phyloP scores from a whole-genome alignment of 1,140 invertebrate genomes.

The Bombus affinis region DNA sequence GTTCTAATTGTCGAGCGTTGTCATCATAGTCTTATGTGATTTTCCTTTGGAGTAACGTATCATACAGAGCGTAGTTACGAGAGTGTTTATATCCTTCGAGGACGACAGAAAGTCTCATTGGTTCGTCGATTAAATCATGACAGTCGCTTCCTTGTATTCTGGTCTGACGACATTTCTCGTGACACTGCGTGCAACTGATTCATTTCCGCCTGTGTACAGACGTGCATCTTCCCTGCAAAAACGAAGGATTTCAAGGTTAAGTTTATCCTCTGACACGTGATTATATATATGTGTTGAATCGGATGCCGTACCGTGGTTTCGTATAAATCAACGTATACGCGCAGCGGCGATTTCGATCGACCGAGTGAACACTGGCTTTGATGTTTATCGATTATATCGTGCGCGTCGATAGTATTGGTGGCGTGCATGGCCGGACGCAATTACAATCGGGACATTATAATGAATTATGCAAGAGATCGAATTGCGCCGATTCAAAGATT shows the following conservation, averaged over 20 bases:
- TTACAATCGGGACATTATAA: conserved; percentile 28
- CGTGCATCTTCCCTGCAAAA: not conserved
- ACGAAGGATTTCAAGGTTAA: not conserved
- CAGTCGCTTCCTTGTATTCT: conserved; percentile 7
- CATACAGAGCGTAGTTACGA: not conserved
- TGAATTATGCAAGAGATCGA: conserved; percentile 42
- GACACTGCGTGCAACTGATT: not conserved
- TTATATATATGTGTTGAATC: not conserved
- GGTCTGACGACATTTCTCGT: not conserved
- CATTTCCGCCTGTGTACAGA: not conserved
- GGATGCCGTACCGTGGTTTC: not conserved
- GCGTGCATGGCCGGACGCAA: conserved; percentile 26
- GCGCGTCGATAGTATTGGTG: conserved; percentile 18
- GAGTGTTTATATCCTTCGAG: not conserved
- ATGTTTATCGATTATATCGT: conserved; percentile 17
- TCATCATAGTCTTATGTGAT: not conserved
- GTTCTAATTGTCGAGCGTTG: no score
- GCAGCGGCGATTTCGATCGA: conserved; percentile 3
- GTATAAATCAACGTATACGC: not conserved
- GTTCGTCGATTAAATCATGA: conserved; percentile 20
- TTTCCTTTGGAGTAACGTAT: not conserved
- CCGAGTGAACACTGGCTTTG: not conserved
- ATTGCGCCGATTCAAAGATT: conserved; percentile 14
- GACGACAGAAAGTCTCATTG: not conserved
- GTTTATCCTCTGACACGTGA: conserved; percentile 2